A percentile compares a stretch with the other conserved stretches of the same genome.
Conservation (phyloP, 1,140 invertebrate genomes). For the Mercenaria mercenaria region DNA sequence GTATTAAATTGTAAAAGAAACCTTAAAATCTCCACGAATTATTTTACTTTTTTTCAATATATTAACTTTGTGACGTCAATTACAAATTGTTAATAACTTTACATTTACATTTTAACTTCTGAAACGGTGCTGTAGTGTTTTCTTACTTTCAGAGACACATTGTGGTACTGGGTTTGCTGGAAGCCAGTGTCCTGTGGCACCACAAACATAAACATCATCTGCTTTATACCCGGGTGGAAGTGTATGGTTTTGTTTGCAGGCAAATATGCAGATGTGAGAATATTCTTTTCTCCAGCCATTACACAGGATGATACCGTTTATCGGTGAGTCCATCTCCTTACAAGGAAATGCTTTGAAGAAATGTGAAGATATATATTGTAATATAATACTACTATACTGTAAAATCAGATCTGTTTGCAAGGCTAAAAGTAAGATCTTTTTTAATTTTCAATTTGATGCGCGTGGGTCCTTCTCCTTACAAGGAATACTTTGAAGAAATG, state of each 20-base stretch:
- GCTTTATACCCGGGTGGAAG: neutral
- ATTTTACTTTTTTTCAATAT: too few species aligned
- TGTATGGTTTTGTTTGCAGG: neutral
- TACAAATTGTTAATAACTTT: too few species aligned
- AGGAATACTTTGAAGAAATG: neutral
- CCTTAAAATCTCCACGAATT: too few species aligned
- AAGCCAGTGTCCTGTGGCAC: neutral
- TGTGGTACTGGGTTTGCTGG: neutral
- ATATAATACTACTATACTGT: too few species aligned
- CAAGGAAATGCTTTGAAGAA: neutral
- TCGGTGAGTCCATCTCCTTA: neutral
- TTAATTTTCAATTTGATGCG: too few species aligned
- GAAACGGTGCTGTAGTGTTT: too few species aligned
- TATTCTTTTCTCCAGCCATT: constrained; percentile 5
- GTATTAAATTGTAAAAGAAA: too few species aligned
- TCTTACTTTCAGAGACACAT: neutral
- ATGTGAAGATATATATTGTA: too few species aligned
- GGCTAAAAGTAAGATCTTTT: too few species aligned
- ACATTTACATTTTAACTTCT: too few species aligned
- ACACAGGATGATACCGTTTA: neutral
- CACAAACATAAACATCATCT: neutral
- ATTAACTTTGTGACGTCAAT: too few species aligned
- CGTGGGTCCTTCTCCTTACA: neutral
- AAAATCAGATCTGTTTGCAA: too few species aligned
- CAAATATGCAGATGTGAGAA: neutral